Evolutionary conservation across 2,113 vertebrate genomes (phyloP).

Genomic region (Penelope pileata): DNA sequence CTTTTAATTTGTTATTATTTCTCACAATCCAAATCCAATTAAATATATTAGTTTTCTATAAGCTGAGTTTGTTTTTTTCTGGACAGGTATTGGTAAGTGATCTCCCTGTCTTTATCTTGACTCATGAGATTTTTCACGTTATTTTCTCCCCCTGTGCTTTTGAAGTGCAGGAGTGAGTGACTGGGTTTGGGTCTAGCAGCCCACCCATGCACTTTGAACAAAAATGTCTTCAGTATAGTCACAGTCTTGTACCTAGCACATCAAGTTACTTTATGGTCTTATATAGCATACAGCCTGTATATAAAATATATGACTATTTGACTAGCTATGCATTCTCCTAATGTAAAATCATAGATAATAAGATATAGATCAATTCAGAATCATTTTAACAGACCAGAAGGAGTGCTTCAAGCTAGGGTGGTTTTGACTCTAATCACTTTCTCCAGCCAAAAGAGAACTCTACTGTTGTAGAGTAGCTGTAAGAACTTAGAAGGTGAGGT

Average conservation of each 20-base stretch:
- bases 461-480: background rate
- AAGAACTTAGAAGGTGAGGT: background rate
- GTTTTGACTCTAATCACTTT: background rate
- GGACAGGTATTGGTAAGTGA: background rate
- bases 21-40: background rate
- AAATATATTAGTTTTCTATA: background rate
- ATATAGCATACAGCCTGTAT: background rate
- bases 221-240: background rate
- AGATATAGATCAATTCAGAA: background rate
- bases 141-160: background rate
- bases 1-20: background rate
- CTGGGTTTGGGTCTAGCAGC: background rate
- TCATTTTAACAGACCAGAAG: background rate
- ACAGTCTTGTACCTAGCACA: background rate
- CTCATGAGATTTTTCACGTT: background rate
- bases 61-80: accelerated
- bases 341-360: background rate
- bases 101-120: background rate
- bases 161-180: background rate
- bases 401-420: background rate
- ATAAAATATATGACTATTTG: background rate
- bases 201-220: background rate
- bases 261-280: background rate
- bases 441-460: too few relatives aligned
- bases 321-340: background rate